phyloP scores from a whole-genome alignment of 2,888 invertebrate species.

The Cecidostiba fungosa region DNA sequence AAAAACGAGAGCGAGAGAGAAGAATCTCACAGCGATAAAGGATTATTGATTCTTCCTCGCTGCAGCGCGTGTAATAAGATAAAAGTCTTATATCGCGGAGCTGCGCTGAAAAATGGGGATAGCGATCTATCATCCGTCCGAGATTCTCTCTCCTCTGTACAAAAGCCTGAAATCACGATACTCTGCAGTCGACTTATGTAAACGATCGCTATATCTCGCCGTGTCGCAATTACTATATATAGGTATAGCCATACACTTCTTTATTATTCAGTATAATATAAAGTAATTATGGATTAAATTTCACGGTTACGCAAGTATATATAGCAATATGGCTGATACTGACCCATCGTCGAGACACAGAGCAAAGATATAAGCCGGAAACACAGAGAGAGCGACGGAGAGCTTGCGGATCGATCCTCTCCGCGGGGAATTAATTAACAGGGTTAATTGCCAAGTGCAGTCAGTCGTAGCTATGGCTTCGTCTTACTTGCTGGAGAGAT shows the following conservation, averaged over 20 bases:
- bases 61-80: constrained; percentile 2
- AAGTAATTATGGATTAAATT: too few species aligned
- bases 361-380: constrained; percentile 18
- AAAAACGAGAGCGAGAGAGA: neutral
- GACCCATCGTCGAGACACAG: neutral
- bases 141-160: neutral
- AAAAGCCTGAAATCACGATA: neutral
- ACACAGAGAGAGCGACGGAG: neutral
- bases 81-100: neutral
- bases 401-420: constrained; percentile 1
- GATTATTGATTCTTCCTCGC: neutral
- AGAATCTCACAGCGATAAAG: neutral
- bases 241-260: too few species aligned
- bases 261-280: too few species aligned
- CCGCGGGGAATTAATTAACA: constrained; percentile 57
- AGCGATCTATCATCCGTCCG: neutral
- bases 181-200: neutral
- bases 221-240: too few species aligned
- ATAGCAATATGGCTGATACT: too few species aligned
- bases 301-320: too few species aligned
- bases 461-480: neutral
- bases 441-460: constrained; percentile 46
- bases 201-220: too few species aligned
- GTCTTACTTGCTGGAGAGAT: constrained; percentile 6
- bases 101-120: neutral